Evolutionary conservation across 2,113 vertebrate species (phyloP).

Genomic region (Podarcis raffonei): DNA sequence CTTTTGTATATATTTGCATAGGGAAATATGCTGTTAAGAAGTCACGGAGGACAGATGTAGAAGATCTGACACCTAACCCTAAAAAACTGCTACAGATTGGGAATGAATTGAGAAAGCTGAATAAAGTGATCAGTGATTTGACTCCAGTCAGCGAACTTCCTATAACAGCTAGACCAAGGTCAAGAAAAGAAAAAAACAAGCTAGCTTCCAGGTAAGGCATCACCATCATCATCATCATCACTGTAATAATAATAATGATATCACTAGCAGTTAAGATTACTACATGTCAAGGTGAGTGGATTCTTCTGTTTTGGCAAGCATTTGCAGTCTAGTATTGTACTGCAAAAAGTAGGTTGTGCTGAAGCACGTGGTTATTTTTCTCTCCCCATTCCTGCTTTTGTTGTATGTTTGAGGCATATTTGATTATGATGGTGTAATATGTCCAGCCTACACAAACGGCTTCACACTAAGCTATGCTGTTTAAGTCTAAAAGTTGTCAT

Average conservation of each 20-base stretch:
- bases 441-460: background rate
- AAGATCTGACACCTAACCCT: conserved; percentile 97
- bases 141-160: conserved; percentile 97
- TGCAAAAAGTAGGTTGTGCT: background rate
- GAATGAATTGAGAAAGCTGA: conserved; percentile 93
- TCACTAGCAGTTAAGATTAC: conserved; percentile 3
- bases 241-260: background rate
- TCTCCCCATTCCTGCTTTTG: background rate
- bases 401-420: background rate
- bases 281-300: background rate
- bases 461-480: background rate
- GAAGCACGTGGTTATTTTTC: background rate
- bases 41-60: conserved; percentile 95
- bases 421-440: background rate
- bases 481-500: background rate
- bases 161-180: conserved; percentile 92
- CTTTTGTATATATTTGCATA: conserved; percentile 62
- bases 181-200: conserved; percentile 98
- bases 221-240: too few relatives aligned
- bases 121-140: conserved; percentile 97
- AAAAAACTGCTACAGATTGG: conserved; percentile 96
- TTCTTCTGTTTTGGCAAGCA: conserved; percentile 27
- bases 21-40: conserved; percentile 97
- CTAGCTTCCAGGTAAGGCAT: conserved; percentile 90
- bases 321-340: conserved; percentile 14